These are phyloP conservation scores for Abrostola tripartita DNA, from an alignment of 2,888 invertebrate species.

Conservation along the genomic window DNA sequence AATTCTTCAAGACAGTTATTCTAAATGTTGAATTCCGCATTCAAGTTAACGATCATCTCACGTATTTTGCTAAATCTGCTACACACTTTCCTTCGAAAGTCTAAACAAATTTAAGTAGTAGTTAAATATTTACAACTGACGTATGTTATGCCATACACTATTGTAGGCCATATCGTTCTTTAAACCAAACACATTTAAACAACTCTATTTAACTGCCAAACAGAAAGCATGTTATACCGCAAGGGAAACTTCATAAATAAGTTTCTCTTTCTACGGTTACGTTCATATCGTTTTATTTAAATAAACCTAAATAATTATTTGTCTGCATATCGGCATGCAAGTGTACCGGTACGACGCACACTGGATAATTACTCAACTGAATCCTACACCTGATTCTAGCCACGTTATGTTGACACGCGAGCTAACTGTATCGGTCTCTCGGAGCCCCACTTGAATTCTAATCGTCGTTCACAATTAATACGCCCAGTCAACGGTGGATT, in stretches of 20 bases:
- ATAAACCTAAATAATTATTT: conserved; percentile 67
- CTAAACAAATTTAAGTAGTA: background rate
- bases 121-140: conserved; percentile 3
- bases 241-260: conserved; percentile 70
- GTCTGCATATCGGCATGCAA: conserved; percentile 69
- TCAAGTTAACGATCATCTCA: too few relatives aligned
- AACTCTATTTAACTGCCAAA: conserved; percentile 39
- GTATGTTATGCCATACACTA: conserved; percentile 1
- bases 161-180: conserved; percentile 6
- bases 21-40: too few relatives aligned
- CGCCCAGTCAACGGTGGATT: conserved; percentile 87
- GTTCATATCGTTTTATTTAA: conserved; percentile 62
- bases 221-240: background rate
- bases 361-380: conserved; percentile 69
- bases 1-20: too few relatives aligned
- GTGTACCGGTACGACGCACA: conserved; percentile 54
- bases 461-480: conserved; percentile 85
- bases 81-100: background rate
- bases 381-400: conserved; percentile 76
- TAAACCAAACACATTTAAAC: conserved; percentile 14
- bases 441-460: conserved; percentile 83
- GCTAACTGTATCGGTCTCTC: conserved; percentile 83
- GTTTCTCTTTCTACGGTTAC: conserved; percentile 74
- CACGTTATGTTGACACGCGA: conserved; percentile 83
- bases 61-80: too few relatives aligned